phyloP scores from a whole-genome alignment of 2,888 invertebrate genomes.

The Geophilus truncorum region DNA sequence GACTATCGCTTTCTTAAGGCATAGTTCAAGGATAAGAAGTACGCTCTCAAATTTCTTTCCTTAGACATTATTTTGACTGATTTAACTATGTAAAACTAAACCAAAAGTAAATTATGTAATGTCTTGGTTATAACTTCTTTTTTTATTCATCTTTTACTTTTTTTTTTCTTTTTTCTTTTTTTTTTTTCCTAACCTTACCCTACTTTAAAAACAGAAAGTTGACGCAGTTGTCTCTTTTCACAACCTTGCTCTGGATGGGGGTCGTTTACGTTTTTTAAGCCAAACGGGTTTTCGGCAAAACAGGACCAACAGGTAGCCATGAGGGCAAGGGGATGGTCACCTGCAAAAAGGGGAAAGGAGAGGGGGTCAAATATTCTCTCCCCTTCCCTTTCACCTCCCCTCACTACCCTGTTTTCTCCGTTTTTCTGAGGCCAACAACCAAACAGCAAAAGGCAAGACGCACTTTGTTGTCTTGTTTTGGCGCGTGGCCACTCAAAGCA shows the following conservation, averaged over 20 bases:
- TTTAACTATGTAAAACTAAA: background rate
- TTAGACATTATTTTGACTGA: slow-evolving; percentile 4
- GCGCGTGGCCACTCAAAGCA: slow-evolving; percentile 27
- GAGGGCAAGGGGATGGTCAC: background rate
- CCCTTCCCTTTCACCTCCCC: slow-evolving; percentile 16
- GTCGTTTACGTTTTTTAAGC: slow-evolving; percentile 27
- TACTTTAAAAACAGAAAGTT: slow-evolving; percentile 27
- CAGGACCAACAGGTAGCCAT: slow-evolving; percentile 13
- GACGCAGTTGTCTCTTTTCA: slow-evolving; percentile 27
- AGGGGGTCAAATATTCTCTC: slow-evolving; percentile 18
- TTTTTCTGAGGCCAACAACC: slow-evolving; percentile 25
- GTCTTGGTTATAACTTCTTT: background rate
- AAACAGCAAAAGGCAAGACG: slow-evolving; percentile 27
- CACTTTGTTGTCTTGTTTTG: slow-evolving; percentile 25
- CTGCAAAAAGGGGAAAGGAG: slow-evolving; percentile 10
- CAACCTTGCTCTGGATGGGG: slow-evolving; percentile 15
- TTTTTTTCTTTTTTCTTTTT: background rate
- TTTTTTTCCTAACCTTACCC: background rate
- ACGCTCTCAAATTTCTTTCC: background rate
- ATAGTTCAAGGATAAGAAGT: background rate
- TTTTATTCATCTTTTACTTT: background rate
- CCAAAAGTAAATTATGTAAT: background rate
- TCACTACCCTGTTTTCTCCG: slow-evolving; percentile 21
- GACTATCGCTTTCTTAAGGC: background rate
- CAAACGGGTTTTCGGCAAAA: background rate